Percentiles rank a stretch among this genome's conserved stretches.
These are phyloP conservation scores for Ondatra zibethicus DNA, from an alignment of 2,113 vertebrate species.

Conservation along the genomic window DNA sequence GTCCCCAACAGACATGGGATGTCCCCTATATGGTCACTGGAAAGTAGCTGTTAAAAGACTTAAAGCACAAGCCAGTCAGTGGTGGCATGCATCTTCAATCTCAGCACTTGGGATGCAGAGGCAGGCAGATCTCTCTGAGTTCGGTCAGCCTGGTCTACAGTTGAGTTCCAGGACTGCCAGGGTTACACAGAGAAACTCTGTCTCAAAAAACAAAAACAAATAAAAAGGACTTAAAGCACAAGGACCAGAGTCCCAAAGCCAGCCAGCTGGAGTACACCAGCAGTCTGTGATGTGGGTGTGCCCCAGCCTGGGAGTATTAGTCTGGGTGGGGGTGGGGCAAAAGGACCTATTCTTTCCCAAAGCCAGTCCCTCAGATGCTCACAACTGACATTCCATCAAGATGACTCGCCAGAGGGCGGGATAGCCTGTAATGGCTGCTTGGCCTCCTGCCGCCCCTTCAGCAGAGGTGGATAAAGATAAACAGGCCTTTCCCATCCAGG, in stretches of 20 bases:
- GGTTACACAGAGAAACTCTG: neutral
- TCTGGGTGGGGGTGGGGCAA: neutral
- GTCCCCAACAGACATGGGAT: neutral
- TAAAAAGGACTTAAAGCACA: neutral
- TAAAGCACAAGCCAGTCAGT: neutral
- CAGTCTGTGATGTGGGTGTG: neutral
- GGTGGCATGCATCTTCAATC: neutral
- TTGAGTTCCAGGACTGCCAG: neutral
- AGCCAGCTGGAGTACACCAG: neutral
- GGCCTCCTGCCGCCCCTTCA: slow-evolving; percentile 71
- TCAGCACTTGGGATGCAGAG: neutral
- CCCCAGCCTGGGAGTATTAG: neutral
- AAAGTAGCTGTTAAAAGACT: neutral
- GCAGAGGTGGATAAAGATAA: slow-evolving; percentile 75
- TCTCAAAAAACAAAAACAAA: neutral
- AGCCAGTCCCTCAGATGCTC: neutral
- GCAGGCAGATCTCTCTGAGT: neutral
- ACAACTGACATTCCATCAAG: slow-evolving; percentile 46
- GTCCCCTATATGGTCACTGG: neutral
- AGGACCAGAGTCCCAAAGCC: neutral
- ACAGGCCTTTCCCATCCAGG: slow-evolving; percentile 80
- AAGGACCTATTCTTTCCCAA: neutral
- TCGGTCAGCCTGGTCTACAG: neutral
- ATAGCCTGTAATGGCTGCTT: slow-evolving; percentile 42
- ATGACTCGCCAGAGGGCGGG: slow-evolving; percentile 42